A percentile compares a stretch with the other conserved stretches of the same genome.
These are phyloP conservation scores for Philopedon plagiatum DNA, from an alignment of 2,888 invertebrate species.

Conservation along the genomic window DNA sequence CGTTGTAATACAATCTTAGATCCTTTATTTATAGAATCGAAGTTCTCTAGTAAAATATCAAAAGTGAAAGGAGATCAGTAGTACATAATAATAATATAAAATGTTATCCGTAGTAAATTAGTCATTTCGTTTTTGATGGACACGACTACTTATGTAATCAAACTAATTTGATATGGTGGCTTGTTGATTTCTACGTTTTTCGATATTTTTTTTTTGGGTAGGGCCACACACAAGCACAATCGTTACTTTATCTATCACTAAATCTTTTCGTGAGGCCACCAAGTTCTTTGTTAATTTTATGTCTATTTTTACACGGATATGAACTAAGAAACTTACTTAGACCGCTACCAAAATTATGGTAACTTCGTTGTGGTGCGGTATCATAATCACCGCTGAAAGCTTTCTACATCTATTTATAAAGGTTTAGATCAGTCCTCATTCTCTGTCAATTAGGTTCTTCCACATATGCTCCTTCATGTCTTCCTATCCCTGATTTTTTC, in stretches of 20 bases:
- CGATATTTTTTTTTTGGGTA: conserved; percentile 2
- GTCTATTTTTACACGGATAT: neutral
- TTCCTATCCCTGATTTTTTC: too few species aligned
- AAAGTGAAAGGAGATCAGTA: neutral
- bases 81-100: neutral
- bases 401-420: too few species aligned
- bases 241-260: neutral
- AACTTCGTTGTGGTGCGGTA: too few species aligned
- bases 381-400: too few species aligned
- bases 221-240: neutral
- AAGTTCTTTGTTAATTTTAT: neutral
- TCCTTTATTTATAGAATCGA: neutral
- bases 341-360: too few species aligned
- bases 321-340: too few species aligned
- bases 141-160: neutral
- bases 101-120: neutral
- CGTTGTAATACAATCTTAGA: too few species aligned
- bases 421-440: too few species aligned
- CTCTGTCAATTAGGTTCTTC: too few species aligned
- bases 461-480: too few species aligned
- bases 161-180: neutral
- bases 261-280: neutral
- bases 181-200: neutral
- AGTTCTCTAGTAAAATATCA: too few species aligned
- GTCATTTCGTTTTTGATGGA: neutral